Percentiles rank a stretch among this genome's conserved stretches.
Evolutionary conservation across 2,797 vertebrate genomes (phyloP).

Genomic region (Neostethus bicornis): DNA sequence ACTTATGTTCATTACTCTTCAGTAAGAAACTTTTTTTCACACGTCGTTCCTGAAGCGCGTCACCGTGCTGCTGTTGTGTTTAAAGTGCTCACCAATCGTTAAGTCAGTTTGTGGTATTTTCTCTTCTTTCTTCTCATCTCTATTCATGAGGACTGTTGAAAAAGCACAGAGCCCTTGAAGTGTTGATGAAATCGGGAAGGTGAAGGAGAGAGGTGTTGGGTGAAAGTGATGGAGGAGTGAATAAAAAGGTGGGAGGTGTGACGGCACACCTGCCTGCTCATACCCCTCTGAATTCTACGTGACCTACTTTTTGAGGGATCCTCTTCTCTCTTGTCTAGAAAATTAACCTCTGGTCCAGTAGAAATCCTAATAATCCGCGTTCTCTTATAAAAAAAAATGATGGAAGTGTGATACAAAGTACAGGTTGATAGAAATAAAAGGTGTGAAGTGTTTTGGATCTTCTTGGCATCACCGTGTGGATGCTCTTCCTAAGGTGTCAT

Average conservation of each 20-base stretch:
- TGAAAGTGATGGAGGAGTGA: conserved; percentile 15
- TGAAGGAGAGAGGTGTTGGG: conserved; percentile 40
- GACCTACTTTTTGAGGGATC: conserved; percentile 59
- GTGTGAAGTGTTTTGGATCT: conserved; percentile 27
- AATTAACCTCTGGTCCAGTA: conserved; percentile 16
- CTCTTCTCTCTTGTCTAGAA: conserved; percentile 16
- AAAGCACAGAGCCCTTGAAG: conserved; percentile 64
- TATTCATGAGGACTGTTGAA: conserved; percentile 68
- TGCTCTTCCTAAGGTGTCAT: conserved; percentile 36
- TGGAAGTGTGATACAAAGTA: too few relatives aligned
- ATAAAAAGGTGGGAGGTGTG: conserved; percentile 39
- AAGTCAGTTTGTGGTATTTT: conserved; percentile 54
- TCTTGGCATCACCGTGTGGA: conserved; percentile 19
- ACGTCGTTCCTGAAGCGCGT: neutral
- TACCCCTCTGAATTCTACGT: conserved; percentile 54
- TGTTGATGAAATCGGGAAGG: conserved; percentile 63
- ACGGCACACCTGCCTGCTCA: conserved; percentile 54
- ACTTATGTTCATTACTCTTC: too few relatives aligned
- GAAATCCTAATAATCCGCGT: conserved; percentile 50
- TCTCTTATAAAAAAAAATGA: too few relatives aligned
- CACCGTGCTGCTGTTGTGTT: conserved; percentile 31
- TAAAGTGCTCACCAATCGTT: conserved; percentile 42
- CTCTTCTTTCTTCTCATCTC: conserved; percentile 60
- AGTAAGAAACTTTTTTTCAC: neutral
- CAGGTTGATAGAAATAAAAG: conserved; percentile 15